These are phyloP conservation scores for Chironomus tepperi DNA, from an alignment of 1,140 invertebrate genomes.

Conservation along the genomic window DNA sequence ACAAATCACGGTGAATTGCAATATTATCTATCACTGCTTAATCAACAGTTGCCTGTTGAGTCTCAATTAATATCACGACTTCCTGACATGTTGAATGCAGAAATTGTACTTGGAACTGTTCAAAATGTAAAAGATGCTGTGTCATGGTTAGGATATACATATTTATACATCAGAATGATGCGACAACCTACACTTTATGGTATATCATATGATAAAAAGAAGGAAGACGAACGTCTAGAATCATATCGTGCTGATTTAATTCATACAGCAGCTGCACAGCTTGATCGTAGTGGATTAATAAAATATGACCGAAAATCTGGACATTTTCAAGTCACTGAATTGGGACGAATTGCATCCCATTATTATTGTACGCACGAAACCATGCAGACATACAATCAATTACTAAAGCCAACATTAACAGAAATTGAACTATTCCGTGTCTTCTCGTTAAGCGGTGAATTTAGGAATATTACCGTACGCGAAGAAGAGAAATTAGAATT, in stretches of 20 bases:
- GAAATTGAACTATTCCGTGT: slow-evolving; percentile 99
- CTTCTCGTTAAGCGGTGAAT: slow-evolving; percentile 94
- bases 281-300: slow-evolving; percentile 86
- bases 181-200: slow-evolving; percentile 82
- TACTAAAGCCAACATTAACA: slow-evolving; percentile 91
- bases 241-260: slow-evolving; percentile 87
- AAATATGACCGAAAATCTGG: slow-evolving; percentile 96
- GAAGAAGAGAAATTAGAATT: slow-evolving; percentile 98
- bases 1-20: slow-evolving; percentile 98
- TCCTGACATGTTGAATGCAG: slow-evolving; percentile 96
- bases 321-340: slow-evolving; percentile 84
- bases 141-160: slow-evolving; percentile 93
- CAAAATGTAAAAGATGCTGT: slow-evolving; percentile 93
- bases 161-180: slow-evolving; percentile 89
- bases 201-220: slow-evolving; percentile 68
- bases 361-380: slow-evolving; percentile 97
- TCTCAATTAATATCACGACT: slow-evolving; percentile 77
- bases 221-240: slow-evolving; percentile 78
- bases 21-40: slow-evolving; percentile 95
- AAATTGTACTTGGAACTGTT: slow-evolving; percentile 93
- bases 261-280: slow-evolving; percentile 87
- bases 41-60: slow-evolving; percentile 91
- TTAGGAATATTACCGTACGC: slow-evolving; percentile 84
- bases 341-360: slow-evolving; percentile 95
- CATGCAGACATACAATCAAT: slow-evolving; percentile 93